Conservation (phyloP, 2,888 invertebrate species). For the Auanema freiburgensis region DNA sequence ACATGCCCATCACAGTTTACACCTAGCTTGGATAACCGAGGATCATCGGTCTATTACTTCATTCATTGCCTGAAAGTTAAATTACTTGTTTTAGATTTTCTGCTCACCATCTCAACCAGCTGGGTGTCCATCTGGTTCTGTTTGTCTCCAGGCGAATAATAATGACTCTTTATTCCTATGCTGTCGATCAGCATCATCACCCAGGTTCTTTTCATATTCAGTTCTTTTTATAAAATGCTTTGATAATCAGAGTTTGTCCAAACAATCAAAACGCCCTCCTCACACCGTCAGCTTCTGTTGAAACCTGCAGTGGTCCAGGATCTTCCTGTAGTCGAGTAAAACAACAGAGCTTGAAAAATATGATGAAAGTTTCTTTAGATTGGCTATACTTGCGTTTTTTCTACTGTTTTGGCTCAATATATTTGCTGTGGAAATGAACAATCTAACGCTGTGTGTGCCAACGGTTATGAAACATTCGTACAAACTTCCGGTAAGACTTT, state of each 20-base stretch:
- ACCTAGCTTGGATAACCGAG: slow-evolving; percentile 34
- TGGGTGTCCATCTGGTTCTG: slow-evolving; percentile 20
- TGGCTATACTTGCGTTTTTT: slow-evolving; percentile 58
- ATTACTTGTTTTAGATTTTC: slow-evolving; percentile 19
- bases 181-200: slow-evolving; percentile 30
- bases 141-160: slow-evolving; percentile 30
- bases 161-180: slow-evolving; percentile 35
- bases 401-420: slow-evolving; percentile 44
- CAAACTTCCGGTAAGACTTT: slow-evolving; percentile 43
- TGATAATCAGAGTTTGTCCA: slow-evolving; percentile 53
- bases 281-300: slow-evolving; percentile 41
- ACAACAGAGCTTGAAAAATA: too few relatives aligned
- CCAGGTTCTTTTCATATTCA: not conserved
- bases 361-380: slow-evolving; percentile 26
- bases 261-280: slow-evolving; percentile 54
- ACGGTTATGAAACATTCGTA: slow-evolving; percentile 57
- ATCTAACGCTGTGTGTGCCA: slow-evolving; percentile 44
- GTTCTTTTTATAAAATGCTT: slow-evolving; percentile 12
- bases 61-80: not conserved
- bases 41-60: slow-evolving; percentile 28
- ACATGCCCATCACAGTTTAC: slow-evolving; percentile 53
- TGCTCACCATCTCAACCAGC: slow-evolving; percentile 19
- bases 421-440: slow-evolving; percentile 54
- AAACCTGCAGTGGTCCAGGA: slow-evolving; percentile 56
- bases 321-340: slow-evolving; percentile 40